These are phyloP conservation scores for Cygnus buccinator DNA, from an alignment of 2,113 vertebrate genomes.

Conservation along the genomic window DNA sequence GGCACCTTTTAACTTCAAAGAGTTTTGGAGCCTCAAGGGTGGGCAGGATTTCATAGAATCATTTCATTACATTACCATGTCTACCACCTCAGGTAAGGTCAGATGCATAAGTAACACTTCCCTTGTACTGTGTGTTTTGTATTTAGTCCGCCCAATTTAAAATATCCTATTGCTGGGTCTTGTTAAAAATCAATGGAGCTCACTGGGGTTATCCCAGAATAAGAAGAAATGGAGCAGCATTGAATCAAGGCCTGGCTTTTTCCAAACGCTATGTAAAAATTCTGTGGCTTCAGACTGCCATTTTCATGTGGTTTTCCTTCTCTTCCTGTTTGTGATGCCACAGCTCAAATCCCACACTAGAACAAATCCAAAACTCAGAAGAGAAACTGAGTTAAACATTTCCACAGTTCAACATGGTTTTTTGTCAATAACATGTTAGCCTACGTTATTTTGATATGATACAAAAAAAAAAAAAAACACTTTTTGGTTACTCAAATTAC, in stretches of 20 bases:
- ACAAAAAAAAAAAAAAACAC: no score
- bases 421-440: not conserved
- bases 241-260: not conserved
- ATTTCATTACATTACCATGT: not conserved
- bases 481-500: no score
- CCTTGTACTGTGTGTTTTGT: not conserved
- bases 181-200: not conserved
- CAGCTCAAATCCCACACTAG: not conserved
- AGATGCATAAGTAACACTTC: not conserved
- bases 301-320: not conserved
- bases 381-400: not conserved
- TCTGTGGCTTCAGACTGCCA: not conserved
- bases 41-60: not conserved
- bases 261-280: not conserved
- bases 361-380: not conserved
- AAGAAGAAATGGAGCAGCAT: not conserved
- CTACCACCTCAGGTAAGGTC: constrained; percentile 2
- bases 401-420: not conserved
- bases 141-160: not conserved
- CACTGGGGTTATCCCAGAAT: not conserved
- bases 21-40: not conserved
- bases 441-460: not conserved
- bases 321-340: not conserved
- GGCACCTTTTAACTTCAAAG: constrained; percentile 20
- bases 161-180: not conserved